A percentile compares a stretch with the other conserved stretches of the same genome.
phyloP scores from a whole-genome alignment of 2,888 invertebrate species.

The Ephialtes manifestator region DNA sequence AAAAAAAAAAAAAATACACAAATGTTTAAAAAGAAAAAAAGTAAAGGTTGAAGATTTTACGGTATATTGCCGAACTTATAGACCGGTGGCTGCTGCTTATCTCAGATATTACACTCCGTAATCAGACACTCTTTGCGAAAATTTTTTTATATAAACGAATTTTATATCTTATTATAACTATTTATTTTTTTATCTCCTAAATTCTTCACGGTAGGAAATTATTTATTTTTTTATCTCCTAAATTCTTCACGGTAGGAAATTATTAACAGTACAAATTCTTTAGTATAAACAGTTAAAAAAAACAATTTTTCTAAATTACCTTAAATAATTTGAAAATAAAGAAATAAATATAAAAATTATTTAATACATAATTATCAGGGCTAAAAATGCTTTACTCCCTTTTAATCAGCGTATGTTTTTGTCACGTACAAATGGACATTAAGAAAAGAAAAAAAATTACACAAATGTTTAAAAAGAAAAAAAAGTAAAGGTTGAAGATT shows the following conservation, averaged over 20 bases:
- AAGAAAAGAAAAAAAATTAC: background rate
- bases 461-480: background rate
- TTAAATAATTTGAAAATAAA: too few species aligned
- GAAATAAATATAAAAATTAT: too few species aligned
- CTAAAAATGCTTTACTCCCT: too few species aligned
- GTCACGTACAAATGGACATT: background rate
- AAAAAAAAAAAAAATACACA: background rate
- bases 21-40: background rate
- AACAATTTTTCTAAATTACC: too few species aligned
- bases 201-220: too few species aligned
- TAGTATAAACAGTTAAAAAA: too few species aligned
- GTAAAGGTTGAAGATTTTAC: constrained; percentile 16
- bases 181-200: too few species aligned
- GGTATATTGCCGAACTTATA: constrained; percentile 56
- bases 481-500: constrained; percentile 13
- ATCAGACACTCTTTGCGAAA: constrained; percentile 84
- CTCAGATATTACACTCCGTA: constrained; percentile 82
- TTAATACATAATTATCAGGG: too few species aligned
- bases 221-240: too few species aligned
- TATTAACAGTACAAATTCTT: too few species aligned
- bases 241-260: too few species aligned
- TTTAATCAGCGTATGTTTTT: background rate
- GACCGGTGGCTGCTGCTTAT: constrained; percentile 79
- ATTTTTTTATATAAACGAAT: background rate
- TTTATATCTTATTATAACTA: background rate